Evolutionary conservation across 2,888 invertebrate species (phyloP), one percentile per base, ranked within the genome.

Genomic region (Gonocerus acuteangulatus): DNA sequence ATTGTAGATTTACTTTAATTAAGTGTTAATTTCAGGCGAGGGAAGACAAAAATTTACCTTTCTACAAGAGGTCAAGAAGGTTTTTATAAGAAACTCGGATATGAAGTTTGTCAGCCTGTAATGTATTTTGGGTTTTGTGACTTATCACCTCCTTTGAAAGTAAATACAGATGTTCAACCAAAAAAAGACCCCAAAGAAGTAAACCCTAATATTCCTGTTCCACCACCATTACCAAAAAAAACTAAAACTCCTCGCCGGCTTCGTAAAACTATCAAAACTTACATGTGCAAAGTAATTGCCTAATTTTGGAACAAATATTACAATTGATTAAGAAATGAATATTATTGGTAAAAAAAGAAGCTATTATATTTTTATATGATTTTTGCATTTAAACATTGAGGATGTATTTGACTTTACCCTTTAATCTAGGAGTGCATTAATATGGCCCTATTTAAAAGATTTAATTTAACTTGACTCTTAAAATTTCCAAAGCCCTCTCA

Each of bases 171-270:
- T 61, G 54, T 52, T 18, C 15, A 22, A 22, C 3, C 18, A 22
- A 13, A 54, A 22, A 18, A 52, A 11, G 15, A 32, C 27, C 16
- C 36, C 39, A 45, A 13, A 13, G 42, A 44, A 16, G 22, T 36
- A 15, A 15, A 32, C 57, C 48, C 48, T 22, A 57, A 58, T 36
- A 58, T 58, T n/a, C 64, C 64, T 18, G 60, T 68, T 67, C 76
- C 75, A 34, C 71, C 73, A 19, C 76, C 77, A 48, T 75, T 76
- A 48, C 76, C 76, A 15, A 62, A 57, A 34, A 27, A 34, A 18
- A 67, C 69, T 66, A 69, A 63, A 64, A 70, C 60, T 64, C 67
- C 68, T 62, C 66, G 66, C 62, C 59, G 67, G 56, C 64, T 66
- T 57, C 67, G 68, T 51, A 67, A 69, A 62, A 67, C 69, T n/a